These are phyloP conservation scores for Cichladusa arquata DNA, from an alignment of 2,113 vertebrate species.

Conservation along the genomic window DNA sequence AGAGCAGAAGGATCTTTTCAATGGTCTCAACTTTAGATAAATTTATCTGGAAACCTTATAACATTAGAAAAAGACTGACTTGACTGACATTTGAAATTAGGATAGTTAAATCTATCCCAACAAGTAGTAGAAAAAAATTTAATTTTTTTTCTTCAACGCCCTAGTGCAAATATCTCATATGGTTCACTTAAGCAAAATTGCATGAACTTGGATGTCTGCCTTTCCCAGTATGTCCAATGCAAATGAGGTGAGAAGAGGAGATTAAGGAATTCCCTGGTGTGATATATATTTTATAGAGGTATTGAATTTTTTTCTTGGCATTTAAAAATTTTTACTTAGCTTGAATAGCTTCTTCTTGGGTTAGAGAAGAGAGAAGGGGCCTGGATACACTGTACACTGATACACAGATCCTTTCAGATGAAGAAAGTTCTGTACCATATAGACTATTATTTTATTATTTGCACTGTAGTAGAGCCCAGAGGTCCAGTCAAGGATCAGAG, in stretches of 20 bases:
- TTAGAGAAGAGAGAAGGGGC: background rate
- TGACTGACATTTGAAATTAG: background rate
- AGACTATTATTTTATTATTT: background rate
- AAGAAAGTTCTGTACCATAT: background rate
- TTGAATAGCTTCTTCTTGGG: background rate
- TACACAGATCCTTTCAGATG: background rate
- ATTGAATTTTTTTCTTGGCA: background rate
- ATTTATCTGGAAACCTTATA: background rate
- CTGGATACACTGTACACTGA: background rate
- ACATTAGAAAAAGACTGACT: background rate
- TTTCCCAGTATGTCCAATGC: background rate
- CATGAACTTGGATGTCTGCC: background rate
- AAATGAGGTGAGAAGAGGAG: constrained; percentile 12
- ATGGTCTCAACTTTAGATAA: background rate
- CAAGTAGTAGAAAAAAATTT: background rate
- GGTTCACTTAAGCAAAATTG: background rate
- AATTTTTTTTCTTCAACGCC: background rate
- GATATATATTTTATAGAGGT: background rate
- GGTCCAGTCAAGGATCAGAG: background rate
- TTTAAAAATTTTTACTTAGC: background rate
- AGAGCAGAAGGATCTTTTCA: background rate
- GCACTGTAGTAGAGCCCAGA: background rate
- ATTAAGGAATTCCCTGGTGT: background rate
- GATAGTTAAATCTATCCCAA: background rate
- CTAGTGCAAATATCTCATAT: background rate